Evolutionary conservation across 2,113 vertebrate species (phyloP), one percentile per base, ranked within the genome.

Genomic region (Isurus oxyrinchus): DNA sequence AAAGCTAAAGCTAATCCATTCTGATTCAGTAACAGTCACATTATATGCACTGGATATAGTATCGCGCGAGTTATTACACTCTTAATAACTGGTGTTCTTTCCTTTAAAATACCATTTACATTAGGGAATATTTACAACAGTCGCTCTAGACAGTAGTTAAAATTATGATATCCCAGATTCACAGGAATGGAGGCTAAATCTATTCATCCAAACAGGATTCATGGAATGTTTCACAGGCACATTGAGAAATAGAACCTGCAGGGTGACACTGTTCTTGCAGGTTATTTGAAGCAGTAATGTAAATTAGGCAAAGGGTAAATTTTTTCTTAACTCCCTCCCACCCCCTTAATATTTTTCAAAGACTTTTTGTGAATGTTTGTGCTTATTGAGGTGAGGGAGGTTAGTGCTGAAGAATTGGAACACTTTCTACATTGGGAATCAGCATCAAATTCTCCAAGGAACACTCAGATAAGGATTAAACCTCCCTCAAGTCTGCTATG

Each of bases 1-100:
- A 35, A 59, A 61, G 31, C n/a, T 63, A 94, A 63, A 93, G 55
- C 27, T n/a, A 93, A 59, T 93, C 57, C 88, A n/a, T 35, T 94
- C n/a, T 94, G 59, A 94, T 66, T 63, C 90, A 40, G 90, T 94
- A 94, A 94, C 90, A 94, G 90, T 94, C 90, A 94, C 57, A 93
- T 93, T 93, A 93, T 40, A 63, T 94, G 59, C 59, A 94, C 35
- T 94, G 57, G 90, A 40, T 94, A 40, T 19, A 94, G 90, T 94
- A 94, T 63, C 16, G 19, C 35, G 57, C 14, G 59, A 94, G 59
- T 6, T 94, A 94, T 94, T 40, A 61, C 59, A 63, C 35, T 57
- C 87, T 55, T 57, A 63, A 61, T 94, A 63, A 94, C 57, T 61
- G 90, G 6, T 63, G 35, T 40, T 59, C 59, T 94, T 94, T n/a